phyloP scores from a whole-genome alignment of 2,113 vertebrate species.

The Callithrix jacchus region DNA sequence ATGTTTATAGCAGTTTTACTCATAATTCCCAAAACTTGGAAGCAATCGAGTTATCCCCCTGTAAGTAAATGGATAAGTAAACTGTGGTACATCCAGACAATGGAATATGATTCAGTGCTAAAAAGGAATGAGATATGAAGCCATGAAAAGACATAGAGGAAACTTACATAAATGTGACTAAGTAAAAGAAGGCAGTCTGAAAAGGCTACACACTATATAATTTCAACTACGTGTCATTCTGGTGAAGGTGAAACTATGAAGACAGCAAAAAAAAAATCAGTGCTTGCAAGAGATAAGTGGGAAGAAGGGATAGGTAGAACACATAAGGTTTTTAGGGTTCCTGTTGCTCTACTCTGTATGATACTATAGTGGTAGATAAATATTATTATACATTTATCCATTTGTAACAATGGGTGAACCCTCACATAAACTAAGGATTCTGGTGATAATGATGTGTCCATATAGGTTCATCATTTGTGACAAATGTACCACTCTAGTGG shows the following conservation, averaged over 20 bases:
- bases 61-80: neutral
- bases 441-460: neutral
- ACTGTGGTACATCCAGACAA: neutral
- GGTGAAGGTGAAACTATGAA: neutral
- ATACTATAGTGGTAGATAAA: neutral
- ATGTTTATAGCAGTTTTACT: neutral
- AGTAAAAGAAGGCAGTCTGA: neutral
- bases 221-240: neutral
- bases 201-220: neutral
- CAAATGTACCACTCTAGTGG: neutral
- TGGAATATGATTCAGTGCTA: neutral
- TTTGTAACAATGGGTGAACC: neutral
- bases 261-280: neutral
- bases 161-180: neutral
- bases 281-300: neutral
- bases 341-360: neutral
- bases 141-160: neutral
- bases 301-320: neutral
- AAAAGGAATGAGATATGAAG: neutral
- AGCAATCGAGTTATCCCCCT: neutral
- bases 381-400: neutral
- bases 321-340: neutral
- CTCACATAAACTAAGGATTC: neutral
- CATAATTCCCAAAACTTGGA: neutral
- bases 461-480: neutral